Base-by-base conservation (phyloP, 1,140 invertebrate species). In the Tetramorium alpestre region DNA sequence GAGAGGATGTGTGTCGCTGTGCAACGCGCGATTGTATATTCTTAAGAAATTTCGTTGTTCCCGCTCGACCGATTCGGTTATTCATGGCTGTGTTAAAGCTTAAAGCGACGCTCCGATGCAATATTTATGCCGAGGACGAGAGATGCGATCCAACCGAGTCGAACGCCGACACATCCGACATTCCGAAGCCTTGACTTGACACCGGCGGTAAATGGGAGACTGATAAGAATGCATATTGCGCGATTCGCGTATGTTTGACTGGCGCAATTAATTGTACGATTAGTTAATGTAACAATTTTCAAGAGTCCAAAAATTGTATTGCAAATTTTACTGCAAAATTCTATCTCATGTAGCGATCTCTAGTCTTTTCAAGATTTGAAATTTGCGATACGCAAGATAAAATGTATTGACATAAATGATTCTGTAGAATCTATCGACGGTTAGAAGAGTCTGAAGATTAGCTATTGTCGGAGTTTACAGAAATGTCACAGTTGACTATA, bases 71-170 rank as follows among this genome's bases (percentile, higher is more conserved):
- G 77, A 28, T 80, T 80, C 33, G 60, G 28, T 80, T 80, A 80
- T 80, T 80, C 60, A 80, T 47, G 56, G 41, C 18, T 51, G 18
- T n/a, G 60, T 65, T 80, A 80, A 80, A 80, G 11, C 28, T 47
- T 80, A 80, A 80, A 28, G 60, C 44, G 76, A 64, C 33, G 58
- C 4, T 16, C 1, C 13, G 18, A 7, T 80, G 4, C 28, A 80
- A 67, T 54, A 67, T 80, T 80, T 47, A 80, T 25, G 3, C 18
- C 58, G 13, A 10, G n/a, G 47, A 65, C 60, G 47, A 65, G 60
- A 81, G 33, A 56, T 44, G n/a, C 38, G 33, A 16, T 67, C n/a
- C 38, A 56, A n/a, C 3, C 22, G 38, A 82, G 38, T 16, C 22
- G 22, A 28, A 33, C 28, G 16, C 22, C 47, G 47, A 44, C 33